Evolutionary conservation across 2,888 invertebrate species (phyloP).

Genomic region (Agapostemon virescens): DNA sequence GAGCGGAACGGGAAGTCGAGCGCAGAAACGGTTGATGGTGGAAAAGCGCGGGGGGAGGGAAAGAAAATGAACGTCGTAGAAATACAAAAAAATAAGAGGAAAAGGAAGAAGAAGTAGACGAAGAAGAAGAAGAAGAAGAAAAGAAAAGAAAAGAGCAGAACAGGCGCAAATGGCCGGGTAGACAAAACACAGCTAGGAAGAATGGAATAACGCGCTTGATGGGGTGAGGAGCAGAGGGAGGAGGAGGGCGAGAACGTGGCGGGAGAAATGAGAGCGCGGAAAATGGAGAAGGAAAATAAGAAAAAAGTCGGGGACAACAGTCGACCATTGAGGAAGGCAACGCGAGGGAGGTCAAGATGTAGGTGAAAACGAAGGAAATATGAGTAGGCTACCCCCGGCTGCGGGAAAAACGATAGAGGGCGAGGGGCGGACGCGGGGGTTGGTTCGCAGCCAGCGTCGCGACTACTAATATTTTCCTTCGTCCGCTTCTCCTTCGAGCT

Average conservation of each 20-base stretch:
- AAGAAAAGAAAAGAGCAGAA: not conserved
- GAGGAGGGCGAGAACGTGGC: not conserved
- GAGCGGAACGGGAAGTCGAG: conserved; percentile 13
- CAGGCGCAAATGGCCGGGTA: conserved; percentile 13
- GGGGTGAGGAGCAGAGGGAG: not conserved
- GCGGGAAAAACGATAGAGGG: not conserved
- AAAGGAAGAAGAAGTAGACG: not conserved
- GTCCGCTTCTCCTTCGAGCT: conserved; percentile 26
- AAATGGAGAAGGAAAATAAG: conserved; percentile 19
- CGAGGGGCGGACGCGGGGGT: not conserved
- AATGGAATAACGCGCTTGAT: conserved; percentile 25
- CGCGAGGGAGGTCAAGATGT: conserved; percentile 35
- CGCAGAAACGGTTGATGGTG: not conserved
- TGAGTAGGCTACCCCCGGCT: conserved; percentile 16
- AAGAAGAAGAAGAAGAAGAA: not conserved
- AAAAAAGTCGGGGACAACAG: conserved; percentile 12
- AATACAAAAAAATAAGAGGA: not conserved
- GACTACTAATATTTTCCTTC: conserved; percentile 45
- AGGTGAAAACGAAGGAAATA: conserved; percentile 38
- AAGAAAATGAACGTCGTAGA: not conserved
- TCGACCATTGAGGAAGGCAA: conserved; percentile 9
- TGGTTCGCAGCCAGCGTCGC: conserved; percentile 29
- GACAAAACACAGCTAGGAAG: conserved; percentile 27
- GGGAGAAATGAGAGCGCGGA: not conserved
- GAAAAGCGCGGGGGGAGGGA: no score